A percentile compares a stretch with the other conserved stretches of the same genome.
Conservation (phyloP, 2,797 vertebrate genomes). For the Enteromius afrohamiltoni region DNA sequence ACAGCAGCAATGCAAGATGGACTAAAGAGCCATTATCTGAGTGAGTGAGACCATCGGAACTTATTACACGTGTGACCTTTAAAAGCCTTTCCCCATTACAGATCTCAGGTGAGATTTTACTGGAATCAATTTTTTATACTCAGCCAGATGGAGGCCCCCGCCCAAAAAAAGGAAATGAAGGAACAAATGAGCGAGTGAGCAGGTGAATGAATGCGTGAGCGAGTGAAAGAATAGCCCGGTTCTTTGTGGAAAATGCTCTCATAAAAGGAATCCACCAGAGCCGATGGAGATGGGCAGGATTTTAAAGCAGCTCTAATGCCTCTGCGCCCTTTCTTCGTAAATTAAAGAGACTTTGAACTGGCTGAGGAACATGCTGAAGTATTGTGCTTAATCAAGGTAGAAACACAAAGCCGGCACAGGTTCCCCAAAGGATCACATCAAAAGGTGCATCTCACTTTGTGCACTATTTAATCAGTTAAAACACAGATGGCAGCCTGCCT, state of each 20-base stretch:
- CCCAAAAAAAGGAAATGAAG: constrained; percentile 43
- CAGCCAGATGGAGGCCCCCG: constrained; percentile 64
- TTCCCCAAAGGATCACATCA: constrained; percentile 83
- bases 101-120: constrained; percentile 87
- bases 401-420: constrained; percentile 76
- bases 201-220: constrained; percentile 27
- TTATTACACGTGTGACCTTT: constrained; percentile 89
- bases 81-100: constrained; percentile 83
- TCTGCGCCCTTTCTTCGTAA: constrained; percentile 77
- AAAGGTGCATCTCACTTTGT: constrained; percentile 83
- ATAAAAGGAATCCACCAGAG: constrained; percentile 64
- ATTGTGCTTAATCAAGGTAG: constrained; percentile 83
- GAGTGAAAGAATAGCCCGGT: constrained; percentile 66
- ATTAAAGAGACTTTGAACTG: constrained; percentile 81
- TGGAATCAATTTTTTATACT: constrained; percentile 85
- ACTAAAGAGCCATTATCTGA: constrained; percentile 86
- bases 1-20: constrained; percentile 82
- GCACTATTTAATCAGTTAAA: constrained; percentile 86
- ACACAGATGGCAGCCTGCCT: constrained; percentile 84
- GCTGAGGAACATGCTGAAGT: constrained; percentile 70
- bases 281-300: constrained; percentile 73
- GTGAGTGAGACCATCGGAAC: constrained; percentile 85
- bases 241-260: constrained; percentile 77
- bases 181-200: constrained; percentile 23
- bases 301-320: constrained; percentile 73